Base-by-base conservation (phyloP, 1,140 invertebrate genomes). In the Anadara kagoshimensis region DNA sequence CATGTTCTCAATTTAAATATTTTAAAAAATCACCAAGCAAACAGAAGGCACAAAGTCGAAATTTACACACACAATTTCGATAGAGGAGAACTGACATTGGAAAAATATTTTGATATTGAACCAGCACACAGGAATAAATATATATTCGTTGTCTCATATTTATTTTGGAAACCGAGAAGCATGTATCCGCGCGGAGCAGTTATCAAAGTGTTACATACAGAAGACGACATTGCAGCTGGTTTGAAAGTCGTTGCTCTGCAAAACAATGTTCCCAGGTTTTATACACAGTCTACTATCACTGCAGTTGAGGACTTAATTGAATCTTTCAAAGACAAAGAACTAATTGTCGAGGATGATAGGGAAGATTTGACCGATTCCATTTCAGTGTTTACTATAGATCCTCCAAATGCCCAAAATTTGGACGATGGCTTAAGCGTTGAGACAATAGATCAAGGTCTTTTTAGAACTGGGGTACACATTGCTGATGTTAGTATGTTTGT, bases 341-440 rank as follows among this genome's bases (percentile, higher is more conserved):
- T 1, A 11, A 26, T 5, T 18, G 3, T 12, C 12, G 56, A 16
- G 59, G 18, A 29, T 24, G 51, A 43, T 7, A 59, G 96, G 56
- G 91, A 92, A 22, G 95, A 98, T 89, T 89, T 98, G 0, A 90
- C 97, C 0, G 36, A 47, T 26, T 20, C 58, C 4, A 16, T 18
- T 29, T 36, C 18, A 12, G 63, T 53, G 36, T 98, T 97, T 84
- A 98, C 96, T 0, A 97, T 99, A 1, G 98, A 99, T 92, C 97
- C 97, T 22, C 95, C 95, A 4, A 96, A 96, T 3, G 99, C 97
- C 87, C 98, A 97, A 11, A 98, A 99, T 88, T 98, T 99, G 72
- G 98, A 99, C 88, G 98, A 99, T 90, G 98, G 97, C 0, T 89
- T 99, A 0, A 97, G 99, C 89, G 51, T 86, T 20, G 49, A 72